These are phyloP conservation scores for Styela clava DNA, from an alignment of 23 tunicate genomes.

Conservation along the genomic window DNA sequence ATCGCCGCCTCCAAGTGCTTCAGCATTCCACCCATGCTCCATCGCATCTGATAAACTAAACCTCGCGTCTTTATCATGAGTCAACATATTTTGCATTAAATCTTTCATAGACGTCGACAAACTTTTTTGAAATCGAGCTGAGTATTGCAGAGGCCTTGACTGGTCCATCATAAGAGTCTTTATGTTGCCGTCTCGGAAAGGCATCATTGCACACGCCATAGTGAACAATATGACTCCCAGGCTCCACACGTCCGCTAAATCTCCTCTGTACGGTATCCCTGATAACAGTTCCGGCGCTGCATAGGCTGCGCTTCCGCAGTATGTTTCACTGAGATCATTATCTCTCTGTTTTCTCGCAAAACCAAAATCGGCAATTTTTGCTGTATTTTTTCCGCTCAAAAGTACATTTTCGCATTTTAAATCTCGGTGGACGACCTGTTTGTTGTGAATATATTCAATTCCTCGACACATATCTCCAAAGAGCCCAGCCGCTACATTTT, in stretches of 20 bases:
- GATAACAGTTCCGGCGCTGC: slow-evolving; percentile 79
- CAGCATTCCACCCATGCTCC: slow-evolving; percentile 21
- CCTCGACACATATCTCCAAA: slow-evolving; percentile 63
- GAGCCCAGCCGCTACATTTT: slow-evolving; percentile 32
- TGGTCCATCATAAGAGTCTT: slow-evolving; percentile 47
- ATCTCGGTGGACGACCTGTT: slow-evolving; percentile 77
- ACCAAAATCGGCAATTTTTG: slow-evolving; percentile 92
- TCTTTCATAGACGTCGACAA: slow-evolving; percentile 26
- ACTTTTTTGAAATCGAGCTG: slow-evolving; percentile 31
- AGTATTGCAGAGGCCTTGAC: slow-evolving; percentile 45
- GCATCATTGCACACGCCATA: slow-evolving; percentile 80
- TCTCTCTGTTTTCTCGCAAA: slow-evolving; percentile 62
- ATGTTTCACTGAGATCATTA: slow-evolving; percentile 70
- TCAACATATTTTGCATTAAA: slow-evolving; percentile 57
- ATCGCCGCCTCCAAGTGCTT: neutral
- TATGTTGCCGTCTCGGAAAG: slow-evolving; percentile 63
- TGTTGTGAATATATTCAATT: slow-evolving; percentile 54
- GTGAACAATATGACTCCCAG: slow-evolving; percentile 73
- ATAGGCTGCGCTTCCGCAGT: slow-evolving; percentile 90
- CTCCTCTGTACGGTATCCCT: slow-evolving; percentile 73
- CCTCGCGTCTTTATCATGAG: slow-evolving; percentile 17
- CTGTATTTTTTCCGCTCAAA: slow-evolving; percentile 41
- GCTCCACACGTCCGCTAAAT: slow-evolving; percentile 78
- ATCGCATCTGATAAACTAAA: slow-evolving; percentile 11
- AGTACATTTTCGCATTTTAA: slow-evolving; percentile 89